phyloP scores from a whole-genome alignment of 2,797 vertebrate genomes.

The Acridotheres tristis region DNA sequence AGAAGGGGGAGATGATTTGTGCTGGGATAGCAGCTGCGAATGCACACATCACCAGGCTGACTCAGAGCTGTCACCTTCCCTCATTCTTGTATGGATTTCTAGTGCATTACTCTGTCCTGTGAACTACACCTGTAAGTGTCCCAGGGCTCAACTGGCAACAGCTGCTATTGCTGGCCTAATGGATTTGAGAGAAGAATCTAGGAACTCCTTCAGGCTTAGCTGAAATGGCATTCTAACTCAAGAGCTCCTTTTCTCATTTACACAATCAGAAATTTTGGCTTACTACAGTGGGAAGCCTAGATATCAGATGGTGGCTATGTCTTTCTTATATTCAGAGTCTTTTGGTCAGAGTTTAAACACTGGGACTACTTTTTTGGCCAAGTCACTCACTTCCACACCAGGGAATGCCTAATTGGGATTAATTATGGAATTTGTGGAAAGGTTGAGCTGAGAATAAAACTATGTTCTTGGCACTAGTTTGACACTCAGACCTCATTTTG shows the following conservation, averaged over 20 bases:
- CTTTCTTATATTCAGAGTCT: neutral
- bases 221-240: neutral
- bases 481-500: neutral
- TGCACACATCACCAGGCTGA: neutral
- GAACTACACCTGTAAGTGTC: neutral
- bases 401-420: neutral
- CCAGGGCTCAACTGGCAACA: neutral
- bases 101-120: neutral
- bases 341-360: neutral
- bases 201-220: neutral
- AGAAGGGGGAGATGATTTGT: neutral
- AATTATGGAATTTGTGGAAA: neutral
- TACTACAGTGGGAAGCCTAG: neutral
- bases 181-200: neutral
- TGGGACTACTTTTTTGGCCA: neutral
- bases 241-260: neutral
- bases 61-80: neutral
- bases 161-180: neutral
- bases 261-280: neutral
- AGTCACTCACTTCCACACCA: neutral
- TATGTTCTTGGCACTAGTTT: neutral
- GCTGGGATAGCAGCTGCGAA: neutral
- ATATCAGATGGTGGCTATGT: neutral
- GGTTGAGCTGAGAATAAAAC: neutral
- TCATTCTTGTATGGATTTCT: neutral